These are phyloP conservation scores for Dione juno DNA, from an alignment of 2,888 invertebrate genomes.

Conservation along the genomic window DNA sequence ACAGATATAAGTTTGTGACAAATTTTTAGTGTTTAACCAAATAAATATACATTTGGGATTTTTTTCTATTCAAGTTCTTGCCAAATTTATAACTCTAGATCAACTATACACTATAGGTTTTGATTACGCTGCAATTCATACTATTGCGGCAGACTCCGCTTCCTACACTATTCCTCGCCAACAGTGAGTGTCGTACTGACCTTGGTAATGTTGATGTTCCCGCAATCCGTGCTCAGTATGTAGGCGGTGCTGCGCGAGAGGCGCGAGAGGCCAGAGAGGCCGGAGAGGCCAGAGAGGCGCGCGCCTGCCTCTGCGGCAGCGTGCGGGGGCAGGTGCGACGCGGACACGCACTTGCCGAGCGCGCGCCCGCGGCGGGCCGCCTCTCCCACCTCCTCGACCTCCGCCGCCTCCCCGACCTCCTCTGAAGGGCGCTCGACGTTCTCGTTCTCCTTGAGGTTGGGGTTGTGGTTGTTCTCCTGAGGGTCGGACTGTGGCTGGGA, in stretches of 20 bases:
- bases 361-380: slow-evolving; percentile 48
- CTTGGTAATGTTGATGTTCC: slow-evolving; percentile 71
- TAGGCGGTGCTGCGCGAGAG: slow-evolving; percentile 56
- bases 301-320: slow-evolving; percentile 3
- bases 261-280: slow-evolving; percentile 49
- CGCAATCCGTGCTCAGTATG: slow-evolving; percentile 66
- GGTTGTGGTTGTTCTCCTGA: too few relatives aligned
- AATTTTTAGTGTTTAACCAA: too few relatives aligned
- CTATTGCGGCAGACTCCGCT: too few relatives aligned
- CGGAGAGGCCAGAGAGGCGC: slow-evolving; percentile 48
- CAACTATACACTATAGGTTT: too few relatives aligned
- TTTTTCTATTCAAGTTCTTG: too few relatives aligned
- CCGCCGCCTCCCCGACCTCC: slow-evolving; percentile 48
- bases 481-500: too few relatives aligned
- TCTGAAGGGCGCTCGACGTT: not conserved
- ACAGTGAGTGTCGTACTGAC: too few relatives aligned
- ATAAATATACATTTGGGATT: too few relatives aligned
- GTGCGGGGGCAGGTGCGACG: slow-evolving; percentile 53
- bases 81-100: too few relatives aligned
- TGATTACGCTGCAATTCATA: too few relatives aligned
- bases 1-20: too few relatives aligned
- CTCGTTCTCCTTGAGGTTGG: not conserved
- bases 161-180: too few relatives aligned
- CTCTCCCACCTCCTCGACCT: slow-evolving; percentile 66
- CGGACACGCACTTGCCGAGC: slow-evolving; percentile 78